phyloP scores from a whole-genome alignment of 1,140 invertebrate genomes.

The Orchesella cincta region DNA sequence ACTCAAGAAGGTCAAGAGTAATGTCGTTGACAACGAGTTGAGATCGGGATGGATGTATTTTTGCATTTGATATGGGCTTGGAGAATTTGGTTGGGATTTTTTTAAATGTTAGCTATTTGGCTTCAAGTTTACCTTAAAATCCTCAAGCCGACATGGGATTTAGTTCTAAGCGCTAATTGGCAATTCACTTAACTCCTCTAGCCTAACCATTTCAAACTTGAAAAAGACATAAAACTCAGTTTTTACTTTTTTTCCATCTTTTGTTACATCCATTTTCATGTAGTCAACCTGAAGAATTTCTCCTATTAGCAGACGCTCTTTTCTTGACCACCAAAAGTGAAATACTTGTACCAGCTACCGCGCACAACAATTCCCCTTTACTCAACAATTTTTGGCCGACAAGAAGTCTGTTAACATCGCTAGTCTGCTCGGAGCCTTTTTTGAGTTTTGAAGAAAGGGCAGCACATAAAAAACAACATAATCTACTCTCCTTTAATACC shows the following conservation, averaged over 20 bases:
- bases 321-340: background rate
- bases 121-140: no score
- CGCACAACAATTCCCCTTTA: background rate
- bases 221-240: background rate
- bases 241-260: no score
- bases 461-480: background rate
- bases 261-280: background rate
- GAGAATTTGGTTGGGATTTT: no score
- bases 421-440: slow-evolving; percentile 1
- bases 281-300: no score
- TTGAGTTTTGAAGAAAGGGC: background rate
- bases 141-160: no score
- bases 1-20: no score
- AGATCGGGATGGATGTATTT: no score
- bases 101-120: no score
- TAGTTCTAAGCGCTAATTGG: background rate
- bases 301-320: background rate
- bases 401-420: background rate
- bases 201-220: background rate
- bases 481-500: background rate
- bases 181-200: slow-evolving; percentile 6
- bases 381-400: background rate
- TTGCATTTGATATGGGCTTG: no score
- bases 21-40: no score
- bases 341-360: no score